phyloP scores from a whole-genome alignment of 2,113 vertebrate genomes.

The Megaceryle torquata region DNA sequence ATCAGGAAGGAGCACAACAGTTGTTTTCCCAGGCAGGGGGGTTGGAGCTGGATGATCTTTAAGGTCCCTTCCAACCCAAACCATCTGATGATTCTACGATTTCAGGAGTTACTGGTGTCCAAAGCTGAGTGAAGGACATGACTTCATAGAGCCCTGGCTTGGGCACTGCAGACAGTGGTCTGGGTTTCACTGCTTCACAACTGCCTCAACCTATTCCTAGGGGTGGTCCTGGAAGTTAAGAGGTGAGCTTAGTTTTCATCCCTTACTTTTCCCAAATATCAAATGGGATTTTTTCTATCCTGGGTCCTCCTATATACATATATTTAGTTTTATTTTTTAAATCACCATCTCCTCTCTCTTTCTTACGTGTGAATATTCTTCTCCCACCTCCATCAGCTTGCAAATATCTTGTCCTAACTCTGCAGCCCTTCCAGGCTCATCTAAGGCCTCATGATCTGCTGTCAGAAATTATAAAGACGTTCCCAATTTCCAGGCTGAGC shows the following conservation, averaged over 20 bases:
- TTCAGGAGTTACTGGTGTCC: background rate
- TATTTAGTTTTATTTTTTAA: background rate
- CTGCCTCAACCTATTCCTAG: background rate
- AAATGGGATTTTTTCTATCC: background rate
- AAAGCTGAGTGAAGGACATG: background rate
- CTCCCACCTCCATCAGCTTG: fast-evolving
- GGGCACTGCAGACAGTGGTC: background rate
- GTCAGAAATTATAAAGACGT: slow-evolving; percentile 51
- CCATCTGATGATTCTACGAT: background rate
- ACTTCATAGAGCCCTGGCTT: background rate
- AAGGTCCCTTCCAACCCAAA: no score
- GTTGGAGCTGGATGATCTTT: no score
- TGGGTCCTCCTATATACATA: background rate
- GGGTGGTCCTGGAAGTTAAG: background rate
- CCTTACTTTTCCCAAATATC: background rate
- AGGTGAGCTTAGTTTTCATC: background rate
- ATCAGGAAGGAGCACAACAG: background rate
- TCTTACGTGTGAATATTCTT: background rate
- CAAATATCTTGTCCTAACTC: background rate
- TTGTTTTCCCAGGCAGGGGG: no score
- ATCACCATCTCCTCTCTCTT: background rate
- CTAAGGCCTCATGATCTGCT: slow-evolving; percentile 19
- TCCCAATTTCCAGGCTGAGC: slow-evolving; percentile 50
- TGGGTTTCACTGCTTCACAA: background rate
- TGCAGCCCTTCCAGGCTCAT: background rate